Conservation (phyloP, 2,113 vertebrate genomes). For the Notarius lentiginosus region DNA sequence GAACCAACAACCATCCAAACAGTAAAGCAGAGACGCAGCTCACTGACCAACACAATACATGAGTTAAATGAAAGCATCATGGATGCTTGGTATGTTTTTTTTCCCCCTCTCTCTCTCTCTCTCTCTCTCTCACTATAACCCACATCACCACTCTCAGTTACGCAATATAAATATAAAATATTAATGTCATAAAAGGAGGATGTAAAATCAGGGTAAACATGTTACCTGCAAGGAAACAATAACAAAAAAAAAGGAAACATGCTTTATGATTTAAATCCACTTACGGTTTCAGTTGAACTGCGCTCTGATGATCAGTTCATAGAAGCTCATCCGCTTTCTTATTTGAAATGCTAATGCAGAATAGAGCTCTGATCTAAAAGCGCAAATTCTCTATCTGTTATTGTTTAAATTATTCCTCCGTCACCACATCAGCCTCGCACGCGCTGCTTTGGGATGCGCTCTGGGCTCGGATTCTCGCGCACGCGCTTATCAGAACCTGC, state of each 20-base stretch:
- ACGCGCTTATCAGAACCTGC: conserved; percentile 66
- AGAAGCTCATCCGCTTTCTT: conserved; percentile 8
- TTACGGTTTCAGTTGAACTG: conserved; percentile 46
- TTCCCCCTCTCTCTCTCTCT: too few relatives aligned
- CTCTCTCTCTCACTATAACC: not conserved
- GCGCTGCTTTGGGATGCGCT: conserved; percentile 57
- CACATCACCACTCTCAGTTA: not conserved
- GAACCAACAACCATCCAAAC: too few relatives aligned
- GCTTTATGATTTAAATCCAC: not conserved
- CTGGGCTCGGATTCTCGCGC: conserved; percentile 35
- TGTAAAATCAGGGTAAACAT: not conserved
- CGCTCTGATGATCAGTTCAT: conserved; percentile 30
- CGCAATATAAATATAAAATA: not conserved
- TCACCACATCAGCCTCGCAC: too few relatives aligned
- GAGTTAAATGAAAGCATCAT: not conserved
- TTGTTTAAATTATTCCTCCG: too few relatives aligned
- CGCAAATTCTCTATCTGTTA: not conserved
- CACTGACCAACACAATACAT: not conserved
- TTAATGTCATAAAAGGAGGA: not conserved
- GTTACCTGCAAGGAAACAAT: not conserved
- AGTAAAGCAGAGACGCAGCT: not conserved
- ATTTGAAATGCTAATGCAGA: not conserved
- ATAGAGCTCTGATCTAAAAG: not conserved
- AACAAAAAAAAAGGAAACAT: not conserved
- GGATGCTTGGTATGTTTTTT: not conserved